Conservation (phyloP, 2,888 invertebrate species). For the Clunio marinus region DNA sequence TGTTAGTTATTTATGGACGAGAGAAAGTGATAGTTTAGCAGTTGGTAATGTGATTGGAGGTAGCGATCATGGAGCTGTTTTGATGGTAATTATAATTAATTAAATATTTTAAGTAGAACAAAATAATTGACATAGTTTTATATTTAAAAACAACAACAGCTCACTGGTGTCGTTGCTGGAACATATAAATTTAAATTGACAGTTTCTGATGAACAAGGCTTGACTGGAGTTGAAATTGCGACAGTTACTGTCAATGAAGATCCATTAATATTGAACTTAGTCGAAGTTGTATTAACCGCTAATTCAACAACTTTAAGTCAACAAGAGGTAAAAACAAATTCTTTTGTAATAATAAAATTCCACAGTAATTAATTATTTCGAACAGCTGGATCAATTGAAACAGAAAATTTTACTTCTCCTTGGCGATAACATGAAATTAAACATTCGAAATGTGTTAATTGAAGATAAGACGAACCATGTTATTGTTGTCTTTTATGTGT, state of each 20-base stretch:
- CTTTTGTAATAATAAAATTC: too few species aligned
- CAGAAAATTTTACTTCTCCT: slow-evolving; percentile 76
- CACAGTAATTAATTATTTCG: slow-evolving; percentile 45
- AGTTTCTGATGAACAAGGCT: slow-evolving; percentile 87
- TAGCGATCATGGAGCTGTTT: slow-evolving; percentile 70
- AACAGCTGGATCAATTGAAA: slow-evolving; percentile 68
- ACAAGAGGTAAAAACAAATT: slow-evolving; percentile 48
- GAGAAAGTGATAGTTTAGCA: slow-evolving; percentile 72
- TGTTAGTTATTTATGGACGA: slow-evolving; percentile 76
- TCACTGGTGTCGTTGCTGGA: slow-evolving; percentile 81
- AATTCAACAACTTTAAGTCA: slow-evolving; percentile 65
- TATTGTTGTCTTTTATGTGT: slow-evolving; percentile 65
- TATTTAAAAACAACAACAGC: slow-evolving; percentile 50
- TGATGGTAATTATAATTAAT: slow-evolving; percentile 58
- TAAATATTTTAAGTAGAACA: too few species aligned
- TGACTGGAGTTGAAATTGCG: slow-evolving; percentile 75
- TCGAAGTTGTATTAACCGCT: slow-evolving; percentile 76
- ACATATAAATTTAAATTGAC: slow-evolving; percentile 82
- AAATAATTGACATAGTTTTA: slow-evolving; percentile 16
- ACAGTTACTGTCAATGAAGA: slow-evolving; percentile 78
- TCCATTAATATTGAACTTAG: slow-evolving; percentile 67
- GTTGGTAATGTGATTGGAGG: slow-evolving; percentile 75
- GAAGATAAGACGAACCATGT: slow-evolving; percentile 61
- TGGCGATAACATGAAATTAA: slow-evolving; percentile 65
- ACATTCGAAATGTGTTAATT: slow-evolving; percentile 56